A percentile compares a stretch with the other conserved stretches of the same genome.
phyloP scores from a whole-genome alignment of 2,113 vertebrate species.

The Empidonax alnorum region DNA sequence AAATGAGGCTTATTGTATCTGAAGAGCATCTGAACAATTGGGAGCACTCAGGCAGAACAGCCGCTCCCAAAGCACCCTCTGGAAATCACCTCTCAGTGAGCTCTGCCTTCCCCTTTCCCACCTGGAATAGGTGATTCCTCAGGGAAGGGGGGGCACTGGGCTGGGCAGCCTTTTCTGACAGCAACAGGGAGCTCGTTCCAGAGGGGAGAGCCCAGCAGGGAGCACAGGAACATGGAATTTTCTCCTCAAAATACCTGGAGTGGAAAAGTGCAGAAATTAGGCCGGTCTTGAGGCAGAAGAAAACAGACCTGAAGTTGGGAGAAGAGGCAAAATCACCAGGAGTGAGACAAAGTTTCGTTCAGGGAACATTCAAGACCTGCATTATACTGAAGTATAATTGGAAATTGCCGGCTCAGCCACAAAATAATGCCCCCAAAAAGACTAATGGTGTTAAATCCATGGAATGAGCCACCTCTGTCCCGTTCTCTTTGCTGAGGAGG shows the following conservation, averaged over 20 bases:
- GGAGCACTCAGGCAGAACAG: not conserved
- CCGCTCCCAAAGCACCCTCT: not conserved
- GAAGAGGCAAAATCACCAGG: not conserved
- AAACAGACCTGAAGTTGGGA: not conserved
- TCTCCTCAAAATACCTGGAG: not conserved
- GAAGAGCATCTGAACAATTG: not conserved
- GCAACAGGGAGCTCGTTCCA: not conserved
- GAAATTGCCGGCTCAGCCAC: not conserved
- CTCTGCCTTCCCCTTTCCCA: not conserved
- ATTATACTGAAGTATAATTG: not conserved
- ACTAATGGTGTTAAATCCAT: not conserved
- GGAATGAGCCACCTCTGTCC: not conserved
- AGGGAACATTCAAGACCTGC: not conserved
- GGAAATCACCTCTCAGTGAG: not conserved
- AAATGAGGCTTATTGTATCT: slow-evolving; percentile 2
- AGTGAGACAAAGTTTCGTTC: not conserved
- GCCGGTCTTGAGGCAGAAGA: not conserved
- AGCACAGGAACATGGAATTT: not conserved
- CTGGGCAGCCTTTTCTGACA: not conserved
- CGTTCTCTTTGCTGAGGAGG: not conserved
- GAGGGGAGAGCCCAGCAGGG: not conserved
- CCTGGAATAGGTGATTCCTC: not conserved
- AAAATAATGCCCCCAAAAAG: not conserved
- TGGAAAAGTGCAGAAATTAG: not conserved
- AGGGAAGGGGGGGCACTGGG: not conserved